A percentile compares a stretch with the other conserved stretches of the same genome.
Conservation (phyloP, 2,888 invertebrate species). For the Acleris cristana region DNA sequence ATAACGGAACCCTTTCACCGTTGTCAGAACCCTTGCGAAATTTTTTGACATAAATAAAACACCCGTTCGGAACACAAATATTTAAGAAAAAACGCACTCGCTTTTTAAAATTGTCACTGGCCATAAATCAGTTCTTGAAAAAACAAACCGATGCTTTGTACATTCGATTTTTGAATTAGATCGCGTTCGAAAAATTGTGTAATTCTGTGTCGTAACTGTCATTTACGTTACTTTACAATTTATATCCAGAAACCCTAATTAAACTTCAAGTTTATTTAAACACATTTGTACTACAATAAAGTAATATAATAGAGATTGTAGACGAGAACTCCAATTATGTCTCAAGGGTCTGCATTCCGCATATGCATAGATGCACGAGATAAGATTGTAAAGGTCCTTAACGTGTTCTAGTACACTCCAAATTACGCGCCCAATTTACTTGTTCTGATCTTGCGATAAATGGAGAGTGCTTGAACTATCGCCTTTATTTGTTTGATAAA, state of each 20-base stretch:
- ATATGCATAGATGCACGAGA: slow-evolving; percentile 52
- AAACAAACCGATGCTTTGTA: slow-evolving; percentile 71
- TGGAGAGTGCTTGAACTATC: slow-evolving; percentile 59
- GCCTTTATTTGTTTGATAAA: slow-evolving; percentile 38
- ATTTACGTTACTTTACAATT: no score
- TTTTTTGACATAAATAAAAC: slow-evolving; percentile 81
- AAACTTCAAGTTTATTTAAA: no score
- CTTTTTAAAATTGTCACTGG: slow-evolving; percentile 74
- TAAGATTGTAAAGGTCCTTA: slow-evolving; percentile 67
- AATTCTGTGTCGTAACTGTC: no score
- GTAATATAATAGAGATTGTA: no score
- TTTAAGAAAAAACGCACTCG: slow-evolving; percentile 64
- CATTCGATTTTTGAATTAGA: slow-evolving; percentile 72
- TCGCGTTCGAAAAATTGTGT: slow-evolving; percentile 61
- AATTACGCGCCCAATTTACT: slow-evolving; percentile 74
- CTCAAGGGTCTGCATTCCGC: slow-evolving; percentile 46
- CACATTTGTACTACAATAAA: no score
- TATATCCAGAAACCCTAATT: background rate
- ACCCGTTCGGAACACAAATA: slow-evolving; percentile 81
- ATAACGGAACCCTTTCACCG: slow-evolving; percentile 75
- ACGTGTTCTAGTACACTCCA: slow-evolving; percentile 61
- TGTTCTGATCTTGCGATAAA: slow-evolving; percentile 66
- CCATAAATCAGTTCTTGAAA: slow-evolving; percentile 77
- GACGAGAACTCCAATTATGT: no score
- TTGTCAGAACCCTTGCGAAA: slow-evolving; percentile 79